Evolutionary conservation across 1,140 invertebrate species (phyloP), one percentile per base, ranked within the genome.

Genomic region (Eupeodes corollae): DNA sequence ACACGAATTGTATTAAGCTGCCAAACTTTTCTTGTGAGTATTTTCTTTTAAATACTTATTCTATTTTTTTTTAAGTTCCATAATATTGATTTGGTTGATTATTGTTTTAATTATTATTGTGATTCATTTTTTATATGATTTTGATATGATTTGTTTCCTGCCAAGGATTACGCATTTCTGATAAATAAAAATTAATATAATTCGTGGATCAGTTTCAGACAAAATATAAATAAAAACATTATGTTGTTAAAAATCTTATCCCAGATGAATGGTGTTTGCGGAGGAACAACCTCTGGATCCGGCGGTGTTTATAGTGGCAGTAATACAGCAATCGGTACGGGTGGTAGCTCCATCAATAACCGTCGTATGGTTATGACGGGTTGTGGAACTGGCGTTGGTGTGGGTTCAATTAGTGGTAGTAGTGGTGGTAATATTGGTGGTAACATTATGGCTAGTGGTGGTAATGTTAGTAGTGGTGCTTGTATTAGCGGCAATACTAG

Each of bases 181-280:
- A 26, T 26, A 26, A 26, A 26, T 5, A 26, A 26, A 26, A 26
- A 26, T 26, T 5, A 26, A 26, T 5, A 26, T 5, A 26, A 26
- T 26, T 26, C 21, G 21, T 26, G 21, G 21, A 26, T 26, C 21
- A 26, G 21, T 26, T 26, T 26, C 21, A 26, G 21, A 26, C 21
- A 26, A 26, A 26, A 26, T 26, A 12, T 35, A 35, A 35, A 35
- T n/a, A 35, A 5, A 35, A 35, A 35, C 39, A 40, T 11, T 12
- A 40, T 21, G 18, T 40, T 40, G 11, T 40, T 26, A 26, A 26
- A 26, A 26, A 26, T 26, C 21, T 26, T 26, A 26, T 26, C 48
- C 61, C 82, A 87, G 84, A 84, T 86, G 74, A 86, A 87, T 75
- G 84, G 82, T 70, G 77, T 82, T 71, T 83, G 80, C 73, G 71